phyloP scores from a whole-genome alignment of 2,797 vertebrate genomes.

The Poliocrania exsul region DNA sequence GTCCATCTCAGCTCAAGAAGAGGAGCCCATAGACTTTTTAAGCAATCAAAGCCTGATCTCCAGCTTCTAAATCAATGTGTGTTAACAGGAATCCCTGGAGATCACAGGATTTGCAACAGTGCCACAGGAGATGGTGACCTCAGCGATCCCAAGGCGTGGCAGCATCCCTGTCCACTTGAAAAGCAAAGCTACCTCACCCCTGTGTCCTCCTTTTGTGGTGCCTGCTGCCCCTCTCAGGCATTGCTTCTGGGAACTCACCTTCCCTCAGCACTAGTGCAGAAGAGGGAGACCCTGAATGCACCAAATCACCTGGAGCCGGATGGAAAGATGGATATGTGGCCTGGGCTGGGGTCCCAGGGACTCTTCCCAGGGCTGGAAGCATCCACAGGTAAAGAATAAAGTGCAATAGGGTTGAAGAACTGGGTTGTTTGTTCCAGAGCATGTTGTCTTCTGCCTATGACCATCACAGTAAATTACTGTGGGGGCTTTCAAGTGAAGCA shows the following conservation, averaged over 20 bases:
- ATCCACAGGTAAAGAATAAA: neutral
- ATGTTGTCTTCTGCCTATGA: neutral
- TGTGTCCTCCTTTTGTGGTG: neutral
- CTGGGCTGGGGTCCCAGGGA: neutral
- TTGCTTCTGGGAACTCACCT: neutral
- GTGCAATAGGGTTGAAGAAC: rapidly evolving
- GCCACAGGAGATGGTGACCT: neutral
- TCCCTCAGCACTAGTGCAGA: neutral
- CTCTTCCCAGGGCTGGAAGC: neutral
- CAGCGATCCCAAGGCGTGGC: neutral
- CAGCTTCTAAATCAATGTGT: neutral
- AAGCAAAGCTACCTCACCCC: neutral
- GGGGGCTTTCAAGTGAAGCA: neutral
- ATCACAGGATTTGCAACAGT: neutral
- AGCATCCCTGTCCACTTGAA: neutral
- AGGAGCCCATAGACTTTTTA: neutral
- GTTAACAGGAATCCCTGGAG: neutral
- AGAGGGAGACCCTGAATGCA: neutral
- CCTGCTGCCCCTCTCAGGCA: neutral
- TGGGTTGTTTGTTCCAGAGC: neutral
- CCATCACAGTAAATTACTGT: neutral
- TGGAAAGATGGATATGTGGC: neutral
- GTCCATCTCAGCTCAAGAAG: neutral
- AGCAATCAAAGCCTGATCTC: neutral
- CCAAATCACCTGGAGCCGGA: neutral